Conservation (phyloP, 2,113 vertebrate species). For the Anolis carolinensis region DNA sequence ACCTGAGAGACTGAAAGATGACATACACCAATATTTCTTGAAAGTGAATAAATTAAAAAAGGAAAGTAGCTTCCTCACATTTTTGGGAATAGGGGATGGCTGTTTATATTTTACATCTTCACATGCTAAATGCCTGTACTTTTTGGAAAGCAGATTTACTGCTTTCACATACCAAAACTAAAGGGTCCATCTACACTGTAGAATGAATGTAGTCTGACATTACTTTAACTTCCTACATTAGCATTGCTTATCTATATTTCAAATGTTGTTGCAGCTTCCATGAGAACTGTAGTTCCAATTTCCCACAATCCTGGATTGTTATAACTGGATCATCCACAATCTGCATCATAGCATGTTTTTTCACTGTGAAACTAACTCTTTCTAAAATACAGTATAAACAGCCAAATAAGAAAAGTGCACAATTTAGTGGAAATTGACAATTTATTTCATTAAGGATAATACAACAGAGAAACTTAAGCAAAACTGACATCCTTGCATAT, state of each 20-base stretch:
- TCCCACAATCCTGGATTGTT: too few species aligned
- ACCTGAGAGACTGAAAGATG: neutral
- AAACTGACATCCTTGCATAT: too few species aligned
- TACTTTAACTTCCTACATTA: too few species aligned
- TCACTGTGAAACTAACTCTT: neutral
- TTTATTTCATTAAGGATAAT: too few species aligned
- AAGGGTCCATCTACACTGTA: too few species aligned
- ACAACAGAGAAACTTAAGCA: too few species aligned
- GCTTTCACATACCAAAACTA: too few species aligned
- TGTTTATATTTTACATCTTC: neutral
- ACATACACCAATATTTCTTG: too few species aligned
- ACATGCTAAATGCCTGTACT: neutral
- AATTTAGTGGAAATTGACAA: too few species aligned
- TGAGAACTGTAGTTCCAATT: neutral
- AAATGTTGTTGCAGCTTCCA: neutral
- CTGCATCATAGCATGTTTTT: neutral
- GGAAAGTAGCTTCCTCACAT: neutral
- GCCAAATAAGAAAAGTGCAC: neutral
- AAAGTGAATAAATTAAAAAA: neutral
- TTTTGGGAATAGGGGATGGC: neutral
- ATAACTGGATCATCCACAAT: neutral
- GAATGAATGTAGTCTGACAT: too few species aligned
- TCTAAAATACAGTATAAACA: neutral
- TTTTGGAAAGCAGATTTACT: too few species aligned
- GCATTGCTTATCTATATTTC: too few species aligned